Evolutionary conservation across 2,888 invertebrate genomes (phyloP), one percentile per base, ranked within the genome.

Genomic region (Stenolophus ochropezus): DNA sequence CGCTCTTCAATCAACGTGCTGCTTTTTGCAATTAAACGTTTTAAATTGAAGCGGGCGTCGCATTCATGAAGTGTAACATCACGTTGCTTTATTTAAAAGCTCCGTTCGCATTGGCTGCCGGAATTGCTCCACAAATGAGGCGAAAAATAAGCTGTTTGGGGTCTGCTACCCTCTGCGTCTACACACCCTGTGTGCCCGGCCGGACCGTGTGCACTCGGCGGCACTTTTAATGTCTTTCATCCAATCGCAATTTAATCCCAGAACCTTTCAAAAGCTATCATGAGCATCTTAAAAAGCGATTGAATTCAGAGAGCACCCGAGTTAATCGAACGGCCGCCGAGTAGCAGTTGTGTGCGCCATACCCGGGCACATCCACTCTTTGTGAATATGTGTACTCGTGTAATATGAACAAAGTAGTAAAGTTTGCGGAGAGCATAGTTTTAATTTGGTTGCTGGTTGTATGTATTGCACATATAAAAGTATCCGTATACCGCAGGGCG

Each of bases 201-300:
- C 61, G 14, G 25, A 23, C 84, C 82, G 83, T 83, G 85, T 83
- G 84, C 84, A 84, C 85, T 85, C 85, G 85, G 84, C 86, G 86
- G 86, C 87, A 87, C 88, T 88, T 88, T 88, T 88, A 88, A 88
- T 88, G 88, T 87, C 88, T 87, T 87, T 88, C 88, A 87, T 87
- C 88, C 88, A 88, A 89, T 88, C 89, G 88, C 88, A 87, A 89
- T 89, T 88, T 89, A 89, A 88, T 88, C 88, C 88, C 56, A 86
- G 86, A 88, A 88, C 88, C 88, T 88, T 88, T 89, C 88, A 88
- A 87, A 88, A 88, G 88, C 88, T 88, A 88, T 88, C 88, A 87
- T 86, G 87, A 86, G 88, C 87, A 89, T 88, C 89, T 89, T 88
- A 88, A 88, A 89, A 81, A 81, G 81, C 81, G 81, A 81, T 81